Conservation (phyloP, 2,113 vertebrate species). For the Lathamus discolor region DNA sequence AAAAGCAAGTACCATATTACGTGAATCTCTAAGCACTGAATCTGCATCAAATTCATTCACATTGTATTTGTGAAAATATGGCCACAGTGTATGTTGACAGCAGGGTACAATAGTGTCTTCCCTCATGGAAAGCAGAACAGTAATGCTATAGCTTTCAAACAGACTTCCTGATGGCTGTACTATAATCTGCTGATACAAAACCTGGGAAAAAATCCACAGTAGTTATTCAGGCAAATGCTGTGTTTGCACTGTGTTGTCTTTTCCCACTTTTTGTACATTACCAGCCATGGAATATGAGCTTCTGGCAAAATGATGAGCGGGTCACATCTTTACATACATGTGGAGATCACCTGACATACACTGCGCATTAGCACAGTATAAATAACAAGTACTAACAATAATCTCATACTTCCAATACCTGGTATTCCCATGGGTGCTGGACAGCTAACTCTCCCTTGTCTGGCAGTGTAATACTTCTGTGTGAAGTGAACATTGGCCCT, state of each 20-base stretch:
- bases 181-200: neutral
- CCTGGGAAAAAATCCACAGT: neutral
- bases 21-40: neutral
- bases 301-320: neutral
- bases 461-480: neutral
- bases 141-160: neutral
- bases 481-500: neutral
- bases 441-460: neutral
- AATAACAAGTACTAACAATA: neutral
- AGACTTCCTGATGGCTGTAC: neutral
- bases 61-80: neutral
- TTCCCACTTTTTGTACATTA: neutral
- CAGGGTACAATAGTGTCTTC: neutral
- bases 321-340: neutral
- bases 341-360: neutral
- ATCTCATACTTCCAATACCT: neutral
- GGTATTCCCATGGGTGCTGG: neutral
- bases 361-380: neutral
- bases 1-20: neutral
- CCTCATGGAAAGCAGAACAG: accelerated
- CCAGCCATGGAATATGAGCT: neutral
- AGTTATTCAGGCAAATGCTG: neutral
- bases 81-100: neutral
- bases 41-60: neutral
- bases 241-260: neutral